Conservation (phyloP, 2,888 invertebrate species). For the Pachycephus smyrnensis region DNA sequence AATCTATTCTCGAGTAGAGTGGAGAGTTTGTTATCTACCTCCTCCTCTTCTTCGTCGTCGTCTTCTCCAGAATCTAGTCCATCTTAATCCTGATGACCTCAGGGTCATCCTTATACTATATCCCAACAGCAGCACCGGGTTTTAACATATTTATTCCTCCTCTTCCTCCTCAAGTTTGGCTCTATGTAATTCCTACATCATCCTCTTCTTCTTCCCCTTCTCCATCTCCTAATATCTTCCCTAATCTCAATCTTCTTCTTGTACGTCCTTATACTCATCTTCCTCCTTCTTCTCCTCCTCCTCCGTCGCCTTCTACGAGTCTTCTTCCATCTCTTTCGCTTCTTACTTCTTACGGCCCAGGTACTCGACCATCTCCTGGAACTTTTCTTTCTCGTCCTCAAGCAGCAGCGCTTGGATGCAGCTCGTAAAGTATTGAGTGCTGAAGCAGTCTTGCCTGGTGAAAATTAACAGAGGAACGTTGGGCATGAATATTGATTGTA, state of each 20-base stretch:
- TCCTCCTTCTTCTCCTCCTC: conserved; percentile 17
- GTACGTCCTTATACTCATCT: conserved; percentile 8
- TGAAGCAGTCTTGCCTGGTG: conserved; percentile 82
- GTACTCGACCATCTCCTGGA: conserved; percentile 84
- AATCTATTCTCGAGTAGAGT: too few species aligned
- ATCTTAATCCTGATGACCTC: too few species aligned
- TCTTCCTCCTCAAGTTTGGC: background rate
- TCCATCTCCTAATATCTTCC: background rate
- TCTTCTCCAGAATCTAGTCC: background rate
- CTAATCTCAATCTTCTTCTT: too few species aligned
- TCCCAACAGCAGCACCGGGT: too few species aligned
- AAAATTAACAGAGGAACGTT: conserved; percentile 45
- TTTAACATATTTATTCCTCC: background rate
- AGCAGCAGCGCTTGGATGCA: conserved; percentile 84
- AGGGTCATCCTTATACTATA: too few species aligned
- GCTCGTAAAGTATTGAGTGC: conserved; percentile 83
- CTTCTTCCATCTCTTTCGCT: conserved; percentile 23
- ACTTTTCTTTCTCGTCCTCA: conserved; percentile 81
- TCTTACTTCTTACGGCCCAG: conserved; percentile 74
- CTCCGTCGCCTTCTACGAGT: conserved; percentile 10
- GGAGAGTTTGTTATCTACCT: too few species aligned
- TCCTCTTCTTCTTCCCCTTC: conserved; percentile 8
- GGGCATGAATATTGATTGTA: too few species aligned
- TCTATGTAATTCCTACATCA: background rate
- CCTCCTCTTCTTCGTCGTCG: background rate